These are phyloP conservation scores for Rhyacophila evoluta DNA, from an alignment of 2,888 invertebrate genomes.

Conservation along the genomic window DNA sequence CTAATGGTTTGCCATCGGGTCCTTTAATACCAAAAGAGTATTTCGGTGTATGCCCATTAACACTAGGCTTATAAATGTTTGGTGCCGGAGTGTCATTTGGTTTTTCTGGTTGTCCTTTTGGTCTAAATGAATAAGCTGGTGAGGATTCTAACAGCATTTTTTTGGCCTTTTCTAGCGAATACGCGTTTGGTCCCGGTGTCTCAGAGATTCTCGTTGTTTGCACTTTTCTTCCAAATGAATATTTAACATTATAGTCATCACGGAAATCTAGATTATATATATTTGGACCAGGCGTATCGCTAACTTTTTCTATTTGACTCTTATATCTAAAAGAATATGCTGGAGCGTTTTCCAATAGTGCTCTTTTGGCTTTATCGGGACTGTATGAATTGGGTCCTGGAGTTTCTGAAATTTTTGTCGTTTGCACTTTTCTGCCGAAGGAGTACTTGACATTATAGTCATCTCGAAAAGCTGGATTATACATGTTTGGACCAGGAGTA, in stretches of 20 bases:
- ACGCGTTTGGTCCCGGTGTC: slow-evolving; percentile 75
- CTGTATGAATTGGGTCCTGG: slow-evolving; percentile 75
- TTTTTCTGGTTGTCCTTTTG: slow-evolving; percentile 74
- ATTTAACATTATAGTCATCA: slow-evolving; percentile 73
- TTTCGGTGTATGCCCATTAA: slow-evolving; percentile 71
- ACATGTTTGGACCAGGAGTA: slow-evolving; percentile 70
- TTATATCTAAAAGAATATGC: slow-evolving; percentile 70
- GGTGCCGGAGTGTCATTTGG: slow-evolving; percentile 78
- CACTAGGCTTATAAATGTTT: slow-evolving; percentile 72
- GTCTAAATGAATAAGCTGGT: slow-evolving; percentile 79
- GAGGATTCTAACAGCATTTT: slow-evolving; percentile 71
- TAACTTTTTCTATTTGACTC: slow-evolving; percentile 64
- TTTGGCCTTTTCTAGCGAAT: slow-evolving; percentile 73
- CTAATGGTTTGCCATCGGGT: slow-evolving; percentile 67
- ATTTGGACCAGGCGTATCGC: slow-evolving; percentile 76
- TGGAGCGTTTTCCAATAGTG: slow-evolving; percentile 67
- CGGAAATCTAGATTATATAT: slow-evolving; percentile 70
- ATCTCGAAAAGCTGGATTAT: slow-evolving; percentile 70
- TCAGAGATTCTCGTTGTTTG: slow-evolving; percentile 71
- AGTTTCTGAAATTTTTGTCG: slow-evolving; percentile 71
- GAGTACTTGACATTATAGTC: slow-evolving; percentile 76
- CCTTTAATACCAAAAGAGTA: slow-evolving; percentile 70
- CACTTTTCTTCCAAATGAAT: slow-evolving; percentile 71
- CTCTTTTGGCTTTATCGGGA: slow-evolving; percentile 67
- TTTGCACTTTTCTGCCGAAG: slow-evolving; percentile 75